Evolutionary conservation across 2,888 invertebrate genomes (phyloP).

Genomic region (Eucera pruinosa): DNA sequence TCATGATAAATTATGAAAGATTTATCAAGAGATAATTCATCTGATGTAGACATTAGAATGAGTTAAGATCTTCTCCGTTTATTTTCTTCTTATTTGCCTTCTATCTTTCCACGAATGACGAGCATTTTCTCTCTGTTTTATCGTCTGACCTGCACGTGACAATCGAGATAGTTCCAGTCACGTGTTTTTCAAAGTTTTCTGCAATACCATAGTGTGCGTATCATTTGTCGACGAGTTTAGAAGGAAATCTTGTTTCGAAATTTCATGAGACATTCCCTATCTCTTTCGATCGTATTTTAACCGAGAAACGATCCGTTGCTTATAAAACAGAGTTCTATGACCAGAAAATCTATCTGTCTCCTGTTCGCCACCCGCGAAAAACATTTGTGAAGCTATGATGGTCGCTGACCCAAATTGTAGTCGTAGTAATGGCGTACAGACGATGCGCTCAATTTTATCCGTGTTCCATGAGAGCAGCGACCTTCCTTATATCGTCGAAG

Average conservation of each 20-base stretch:
- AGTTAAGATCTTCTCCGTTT: neutral
- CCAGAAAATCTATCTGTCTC: constrained; percentile 42
- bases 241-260: constrained; percentile 20
- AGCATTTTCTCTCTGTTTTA: constrained; percentile 2
- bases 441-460: constrained; percentile 4
- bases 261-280: no score
- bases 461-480: neutral
- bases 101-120: neutral
- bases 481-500: neutral
- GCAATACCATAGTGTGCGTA: constrained; percentile 22
- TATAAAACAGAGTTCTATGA: constrained; percentile 45
- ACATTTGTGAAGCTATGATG: constrained; percentile 16
- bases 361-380: constrained; percentile 6
- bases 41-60: neutral
- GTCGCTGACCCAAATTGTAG: constrained; percentile 51
- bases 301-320: constrained; percentile 7
- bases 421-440: constrained; percentile 18
- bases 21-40: neutral
- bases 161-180: constrained; percentile 64
- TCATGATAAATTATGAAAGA: neutral
- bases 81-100: neutral
- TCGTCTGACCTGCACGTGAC: constrained; percentile 54
- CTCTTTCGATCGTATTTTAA: no score
- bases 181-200: constrained; percentile 55
- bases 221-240: constrained; percentile 36